phyloP scores from a whole-genome alignment of 2,888 invertebrate genomes.

The Hirtodrosophila cameraria region DNA sequence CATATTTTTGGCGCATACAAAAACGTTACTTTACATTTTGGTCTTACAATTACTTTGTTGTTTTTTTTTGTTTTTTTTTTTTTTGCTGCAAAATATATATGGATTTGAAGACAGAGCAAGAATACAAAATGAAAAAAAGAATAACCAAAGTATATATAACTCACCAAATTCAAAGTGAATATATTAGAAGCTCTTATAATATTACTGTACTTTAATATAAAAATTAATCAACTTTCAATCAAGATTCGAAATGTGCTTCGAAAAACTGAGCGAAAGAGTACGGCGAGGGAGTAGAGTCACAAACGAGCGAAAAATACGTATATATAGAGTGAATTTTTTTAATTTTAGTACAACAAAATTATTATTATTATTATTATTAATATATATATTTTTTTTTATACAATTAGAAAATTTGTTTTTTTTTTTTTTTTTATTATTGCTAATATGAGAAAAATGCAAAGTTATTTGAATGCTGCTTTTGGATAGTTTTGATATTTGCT shows the following conservation, averaged over 20 bases:
- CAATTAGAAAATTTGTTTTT: conserved; percentile 44
- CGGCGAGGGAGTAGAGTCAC: conserved; percentile 75
- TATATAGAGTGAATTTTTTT: conserved; percentile 51
- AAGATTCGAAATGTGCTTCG: conserved; percentile 65
- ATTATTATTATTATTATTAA: conserved; percentile 13
- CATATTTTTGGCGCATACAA: conserved; percentile 43
- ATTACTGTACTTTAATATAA: conserved; percentile 69
- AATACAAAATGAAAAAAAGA: conserved; percentile 61
- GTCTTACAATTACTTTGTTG: conserved; percentile 36
- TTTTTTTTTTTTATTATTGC: conserved; percentile 43
- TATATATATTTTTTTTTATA: conserved; percentile 34
- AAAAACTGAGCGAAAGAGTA: conserved; percentile 76
- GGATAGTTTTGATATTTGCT: conserved; percentile 52
- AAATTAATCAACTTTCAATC: conserved; percentile 63
- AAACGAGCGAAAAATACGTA: conserved; percentile 75
- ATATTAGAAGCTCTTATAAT: conserved; percentile 51
- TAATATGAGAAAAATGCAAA: conserved; percentile 75
- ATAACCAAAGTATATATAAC: conserved; percentile 32
- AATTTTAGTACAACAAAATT: conserved; percentile 40
- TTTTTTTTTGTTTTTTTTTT: too few relatives aligned
- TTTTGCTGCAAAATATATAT: conserved; percentile 73
- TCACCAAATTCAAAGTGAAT: conserved; percentile 75
- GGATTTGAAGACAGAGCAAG: conserved; percentile 71
- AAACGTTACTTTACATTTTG: conserved; percentile 70
- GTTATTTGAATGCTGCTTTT: conserved; percentile 61